Evolutionary conservation across 37 sponge, comb jelly and placozoan genomes (phyloP).

Genomic region (Crambe crambe): DNA sequence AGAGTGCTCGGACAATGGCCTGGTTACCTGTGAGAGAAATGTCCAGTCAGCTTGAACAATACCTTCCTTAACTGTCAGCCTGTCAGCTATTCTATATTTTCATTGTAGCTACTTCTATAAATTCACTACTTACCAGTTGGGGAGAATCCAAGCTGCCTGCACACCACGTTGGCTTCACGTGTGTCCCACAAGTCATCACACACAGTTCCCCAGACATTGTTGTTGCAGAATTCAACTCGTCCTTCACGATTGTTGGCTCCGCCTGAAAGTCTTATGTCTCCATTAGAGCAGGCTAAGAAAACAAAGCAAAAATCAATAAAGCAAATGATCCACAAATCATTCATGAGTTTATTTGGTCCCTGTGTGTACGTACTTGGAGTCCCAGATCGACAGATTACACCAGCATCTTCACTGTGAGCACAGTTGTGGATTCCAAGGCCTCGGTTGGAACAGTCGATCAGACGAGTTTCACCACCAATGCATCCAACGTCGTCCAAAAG

Average conservation of each 20-base stretch:
- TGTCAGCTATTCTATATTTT: too few species aligned
- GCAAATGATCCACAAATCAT: neutral
- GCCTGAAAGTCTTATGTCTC: neutral
- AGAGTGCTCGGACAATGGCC: neutral
- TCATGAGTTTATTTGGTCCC: neutral
- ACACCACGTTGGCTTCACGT: neutral
- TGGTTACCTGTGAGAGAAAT: neutral
- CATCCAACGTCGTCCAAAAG: slow-evolving; percentile 24
- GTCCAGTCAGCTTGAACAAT: too few species aligned
- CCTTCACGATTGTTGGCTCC: neutral
- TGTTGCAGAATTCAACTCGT: neutral
- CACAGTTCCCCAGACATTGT: neutral
- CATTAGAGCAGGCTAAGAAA: neutral
- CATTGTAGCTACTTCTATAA: neutral
- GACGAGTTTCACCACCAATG: slow-evolving; percentile 9
- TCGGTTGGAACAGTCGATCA: slow-evolving; percentile 10
- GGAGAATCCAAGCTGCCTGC: neutral
- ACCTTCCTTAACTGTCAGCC: too few species aligned
- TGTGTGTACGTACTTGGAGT: neutral
- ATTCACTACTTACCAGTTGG: neutral
- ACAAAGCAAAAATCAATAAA: too few species aligned
- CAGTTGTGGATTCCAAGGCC: neutral
- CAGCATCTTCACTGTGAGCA: neutral
- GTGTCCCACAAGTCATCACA: neutral
- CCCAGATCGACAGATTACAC: neutral